Evolutionary conservation across 2,113 vertebrate species (phyloP), one percentile per base, ranked within the genome.

Genomic region (Oreochromis spilurus): DNA sequence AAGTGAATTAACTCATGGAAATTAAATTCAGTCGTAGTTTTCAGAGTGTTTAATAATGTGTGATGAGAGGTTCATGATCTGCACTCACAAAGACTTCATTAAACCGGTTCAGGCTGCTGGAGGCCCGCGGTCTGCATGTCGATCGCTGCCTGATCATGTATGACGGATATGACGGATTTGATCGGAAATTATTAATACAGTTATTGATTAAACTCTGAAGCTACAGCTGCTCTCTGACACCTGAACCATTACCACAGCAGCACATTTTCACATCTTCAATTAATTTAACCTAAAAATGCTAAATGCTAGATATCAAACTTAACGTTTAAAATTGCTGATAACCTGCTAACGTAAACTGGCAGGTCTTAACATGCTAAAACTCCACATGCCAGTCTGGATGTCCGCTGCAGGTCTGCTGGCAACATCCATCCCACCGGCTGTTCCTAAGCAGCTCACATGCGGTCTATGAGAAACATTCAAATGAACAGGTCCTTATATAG

Each of bases 1-100:
- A 88, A 81, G 70, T 17, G 80, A 89, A 89, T 90, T 36, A 89
- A 87, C 40, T 88, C 31, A 88, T 88, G 86, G 84, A 93, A 91
- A 92, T 92, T 9, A 84, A 62, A 90, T 88, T 21, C 88, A 77
- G 55, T 17, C 65, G 45, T 70, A 24, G 60, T 88, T 84, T 91
- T 75, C 70, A 48, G 43, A 75, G 70, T 75, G 24, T 75, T 75
- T 91, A 82, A 90, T 90, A 84, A 90, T 81, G 82, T 84, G 82
- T 54, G 89, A 70, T 29, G 21, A 79, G 82, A 67, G 58, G 65
- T 78, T 88, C 82, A 43, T 62, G 77, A 60, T 48, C 88, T 75
- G 70, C 9, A 48, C 70, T 60, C 78, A 29, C 75, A 65, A 36
- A 84, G 79, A 79, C 83, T 89, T 75, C 21, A 75, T 75, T 75